A percentile compares a stretch with the other conserved stretches of the same genome.
Evolutionary conservation across 2,888 invertebrate genomes (phyloP).

Genomic region (Apoda limacodes): DNA sequence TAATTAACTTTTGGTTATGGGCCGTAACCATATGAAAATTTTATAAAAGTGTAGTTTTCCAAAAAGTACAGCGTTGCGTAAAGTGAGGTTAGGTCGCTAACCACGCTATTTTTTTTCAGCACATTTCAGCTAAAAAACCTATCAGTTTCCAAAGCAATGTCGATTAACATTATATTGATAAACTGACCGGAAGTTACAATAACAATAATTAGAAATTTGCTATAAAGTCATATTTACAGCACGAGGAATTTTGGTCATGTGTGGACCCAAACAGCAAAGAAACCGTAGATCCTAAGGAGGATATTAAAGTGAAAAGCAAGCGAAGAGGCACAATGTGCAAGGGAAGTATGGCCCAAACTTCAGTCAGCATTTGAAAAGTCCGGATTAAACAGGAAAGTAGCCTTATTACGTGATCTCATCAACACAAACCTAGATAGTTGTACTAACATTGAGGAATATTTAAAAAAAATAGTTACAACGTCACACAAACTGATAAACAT

Average conservation of each 20-base stretch:
- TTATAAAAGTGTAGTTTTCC: no score
- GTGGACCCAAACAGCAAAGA: neutral
- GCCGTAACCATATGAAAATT: no score
- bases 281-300: neutral
- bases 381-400: constrained; percentile 9
- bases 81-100: no score
- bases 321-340: constrained; percentile 3
- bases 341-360: constrained; percentile 11
- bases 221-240: constrained; percentile 1
- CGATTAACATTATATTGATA: neutral
- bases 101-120: no score
- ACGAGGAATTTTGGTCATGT: constrained; percentile 2
- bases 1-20: no score
- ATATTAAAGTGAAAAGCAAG: constrained; percentile 8
- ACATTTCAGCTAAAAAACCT: no score
- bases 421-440: constrained; percentile 2
- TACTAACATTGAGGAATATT: constrained; percentile 10
- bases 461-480: constrained; percentile 15
- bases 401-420: constrained; percentile 6
- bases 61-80: no score
- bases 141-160: no score
- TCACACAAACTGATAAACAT: constrained; percentile 18
- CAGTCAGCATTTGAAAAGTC: constrained; percentile 12
- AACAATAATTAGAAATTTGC: constrained; percentile 3
- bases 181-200: constrained; percentile 1